Evolutionary conservation across 2,113 vertebrate genomes (phyloP), one percentile per base, ranked within the genome.

Genomic region (Geococcyx californianus): DNA sequence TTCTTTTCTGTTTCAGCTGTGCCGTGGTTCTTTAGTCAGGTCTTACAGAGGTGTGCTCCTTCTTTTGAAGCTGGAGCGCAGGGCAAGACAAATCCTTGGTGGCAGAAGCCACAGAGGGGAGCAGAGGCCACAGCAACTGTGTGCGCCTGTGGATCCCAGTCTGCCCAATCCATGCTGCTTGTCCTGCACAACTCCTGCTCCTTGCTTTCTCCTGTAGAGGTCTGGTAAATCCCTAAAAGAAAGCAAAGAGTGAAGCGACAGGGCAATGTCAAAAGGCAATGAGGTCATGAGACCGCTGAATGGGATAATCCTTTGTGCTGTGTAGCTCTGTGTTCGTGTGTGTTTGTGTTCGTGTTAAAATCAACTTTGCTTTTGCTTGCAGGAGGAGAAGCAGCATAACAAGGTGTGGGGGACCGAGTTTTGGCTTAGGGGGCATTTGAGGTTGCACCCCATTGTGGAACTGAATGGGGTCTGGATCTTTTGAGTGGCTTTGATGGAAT

Each of bases 1-100:
- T 96, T 86, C 82, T 98, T 92, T 96, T 93, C n/a, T 93, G 75
- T 97, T 97, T 94, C 96, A 96, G 91, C 74, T 79, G n/a, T 92
- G 67, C 68, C 26, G 7, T 80, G 68, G 45, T 92, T 95, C 87
- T 95, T 66, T 56, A 79, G 82, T 87, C 74, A 90, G 93, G 42
- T 68, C 76, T 95, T 67, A 80, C 78, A 82, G 60, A 90, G 52
- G 74, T 33, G 36, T n/a, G 58, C 78, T 92, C 75, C 84, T 89
- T 64, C 93, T 90, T 89, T 85, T 92, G 81, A 93, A 88, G 90
- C 55, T 49, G 82, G 77, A 87, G 75, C 40, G 62, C 82, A 67
- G 87, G 63, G 82, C 70, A 66, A 85, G 78, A 84, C 34, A 79
- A 74, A 76, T 66, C 60, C 84, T 47, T 81, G 60, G 49, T 63